Base-by-base conservation (phyloP, 1,140 invertebrate genomes). In the Microplitis mediator region DNA sequence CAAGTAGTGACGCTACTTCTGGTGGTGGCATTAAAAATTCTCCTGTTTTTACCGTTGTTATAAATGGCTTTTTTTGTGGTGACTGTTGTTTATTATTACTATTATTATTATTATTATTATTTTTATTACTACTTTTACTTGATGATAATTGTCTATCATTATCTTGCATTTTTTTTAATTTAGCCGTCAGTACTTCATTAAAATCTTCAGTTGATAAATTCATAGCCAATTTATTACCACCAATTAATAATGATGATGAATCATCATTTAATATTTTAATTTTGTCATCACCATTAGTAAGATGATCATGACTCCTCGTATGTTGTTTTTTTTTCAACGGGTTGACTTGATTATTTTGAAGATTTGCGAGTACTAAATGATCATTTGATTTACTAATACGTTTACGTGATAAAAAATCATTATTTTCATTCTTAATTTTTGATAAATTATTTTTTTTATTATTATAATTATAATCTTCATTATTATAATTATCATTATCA, bases 21-120 rank as follows among this genome's bases (percentile, higher is more conserved):
- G 92, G 91, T 0, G 93, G 92, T 1, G 94, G 93, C 78, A 92
- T 91, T 61, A 95, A 82, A 78, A 94, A 95, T 75, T 92, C 90
- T 1, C 94, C 93, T 31, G 89, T 91, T 71, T 91, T 93, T 4
- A 95, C 93, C 0, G 93, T 94, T 0, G 93, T 94, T 51, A 94
- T 90, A 78, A 95, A 95, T 0, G 92, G 90, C 70, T 87, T 85
- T 80, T 74, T 71, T 65, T 56, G 32, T 50, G 8, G 31, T 50
- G 39, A 61, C 64, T 60, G 71, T 77, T 61, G 75, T 76, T 69
- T 76, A 74, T 36, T 71, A 4, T 31, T 32, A 51, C 51, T 13
- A 56, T 60, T 61, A 8, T 32, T 50, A 36, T 34, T 80, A 79
- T 9, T 23, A 23, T 9, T 3, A 54, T 73, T 11, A 45, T 6